Conservation (phyloP, 2,888 invertebrate species). For the Acanthoscelides obtectus region DNA sequence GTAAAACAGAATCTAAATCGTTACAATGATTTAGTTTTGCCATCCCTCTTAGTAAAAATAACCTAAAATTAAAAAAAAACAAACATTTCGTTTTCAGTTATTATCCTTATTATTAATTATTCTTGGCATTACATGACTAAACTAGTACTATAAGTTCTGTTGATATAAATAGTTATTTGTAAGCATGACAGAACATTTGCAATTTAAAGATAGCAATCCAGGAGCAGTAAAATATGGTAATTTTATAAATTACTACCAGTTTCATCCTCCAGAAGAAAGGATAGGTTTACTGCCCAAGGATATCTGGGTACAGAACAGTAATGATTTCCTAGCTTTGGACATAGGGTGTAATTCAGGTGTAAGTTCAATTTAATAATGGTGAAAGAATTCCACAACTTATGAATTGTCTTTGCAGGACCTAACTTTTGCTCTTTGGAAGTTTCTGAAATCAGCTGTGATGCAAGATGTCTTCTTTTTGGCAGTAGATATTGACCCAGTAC, state of each 20-base stretch:
- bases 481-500: slow-evolving; percentile 67
- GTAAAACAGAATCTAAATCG: too few relatives aligned
- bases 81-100: too few relatives aligned
- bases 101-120: too few relatives aligned
- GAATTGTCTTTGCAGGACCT: slow-evolving; percentile 53
- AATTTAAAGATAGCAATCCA: slow-evolving; percentile 59
- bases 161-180: too few relatives aligned
- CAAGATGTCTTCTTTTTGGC: slow-evolving; percentile 55
- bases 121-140: too few relatives aligned
- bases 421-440: slow-evolving; percentile 56
- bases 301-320: slow-evolving; percentile 42
- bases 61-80: too few relatives aligned
- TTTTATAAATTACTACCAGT: slow-evolving; percentile 83
- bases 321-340: slow-evolving; percentile 42
- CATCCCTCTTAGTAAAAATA: too few relatives aligned
- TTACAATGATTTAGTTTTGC: too few relatives aligned
- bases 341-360: slow-evolving; percentile 78
- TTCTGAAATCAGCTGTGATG: slow-evolving; percentile 48
- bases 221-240: slow-evolving; percentile 77
- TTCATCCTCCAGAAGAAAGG: slow-evolving; percentile 68
- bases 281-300: slow-evolving; percentile 57
- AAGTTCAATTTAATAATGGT: slow-evolving; percentile 29
- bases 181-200: slow-evolving; percentile 5
- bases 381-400: background rate
- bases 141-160: too few relatives aligned